phyloP scores from a whole-genome alignment of 2,113 vertebrate species.

The Electrona antarctica region DNA sequence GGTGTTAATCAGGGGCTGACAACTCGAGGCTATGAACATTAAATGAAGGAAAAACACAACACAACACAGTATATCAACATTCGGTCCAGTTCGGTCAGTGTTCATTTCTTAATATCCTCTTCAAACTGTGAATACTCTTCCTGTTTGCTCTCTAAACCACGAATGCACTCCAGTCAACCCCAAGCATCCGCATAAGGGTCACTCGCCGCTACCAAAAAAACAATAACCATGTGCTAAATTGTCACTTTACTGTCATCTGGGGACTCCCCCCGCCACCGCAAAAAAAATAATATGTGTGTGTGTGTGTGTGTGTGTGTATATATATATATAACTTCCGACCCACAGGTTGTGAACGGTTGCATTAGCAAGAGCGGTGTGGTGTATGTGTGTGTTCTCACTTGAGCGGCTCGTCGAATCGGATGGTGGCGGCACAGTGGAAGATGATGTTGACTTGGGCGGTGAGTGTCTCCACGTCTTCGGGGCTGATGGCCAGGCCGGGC shows the following conservation, averaged over 20 bases:
- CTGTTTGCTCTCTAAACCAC: conserved; percentile 1
- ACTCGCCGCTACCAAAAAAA: background rate
- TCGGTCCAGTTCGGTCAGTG: background rate
- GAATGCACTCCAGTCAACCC: background rate
- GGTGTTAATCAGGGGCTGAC: too few species aligned
- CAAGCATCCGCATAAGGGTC: conserved; percentile 12
- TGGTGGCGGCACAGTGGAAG: conserved; percentile 96
- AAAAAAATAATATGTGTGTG: too few species aligned
- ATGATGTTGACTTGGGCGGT: conserved; percentile 84
- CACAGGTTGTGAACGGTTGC: background rate
- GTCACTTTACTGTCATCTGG: too few species aligned
- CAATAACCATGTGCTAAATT: background rate
- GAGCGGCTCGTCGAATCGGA: conserved; percentile 91
- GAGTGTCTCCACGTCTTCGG: conserved; percentile 85
- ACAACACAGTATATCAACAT: background rate
- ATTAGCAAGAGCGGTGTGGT: background rate
- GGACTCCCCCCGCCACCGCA: too few species aligned
- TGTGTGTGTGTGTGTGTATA: too few species aligned
- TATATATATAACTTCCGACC: too few species aligned
- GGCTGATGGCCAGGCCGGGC: conserved; percentile 87
- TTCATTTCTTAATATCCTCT: conserved; percentile 34
- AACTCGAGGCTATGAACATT: too few species aligned
- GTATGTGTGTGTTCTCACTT: conserved; percentile 76
- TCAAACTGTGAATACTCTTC: conserved; percentile 4
- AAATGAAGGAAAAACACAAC: background rate